Percentiles rank a stretch among this genome's conserved stretches.
Evolutionary conservation across 2,113 vertebrate genomes (phyloP).

Genomic region (Dipodomys stephensi): DNA sequence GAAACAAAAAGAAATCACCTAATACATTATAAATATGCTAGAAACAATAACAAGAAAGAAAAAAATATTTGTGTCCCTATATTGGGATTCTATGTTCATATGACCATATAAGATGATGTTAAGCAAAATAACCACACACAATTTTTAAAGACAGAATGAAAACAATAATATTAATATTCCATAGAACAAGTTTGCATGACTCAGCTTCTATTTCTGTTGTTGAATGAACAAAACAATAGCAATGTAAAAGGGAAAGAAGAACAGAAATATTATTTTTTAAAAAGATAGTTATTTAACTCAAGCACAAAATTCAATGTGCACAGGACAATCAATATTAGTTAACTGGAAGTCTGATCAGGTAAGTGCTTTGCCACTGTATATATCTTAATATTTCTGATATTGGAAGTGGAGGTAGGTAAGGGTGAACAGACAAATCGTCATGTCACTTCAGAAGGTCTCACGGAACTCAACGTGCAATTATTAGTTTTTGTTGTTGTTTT

Average conservation of each 20-base stretch:
- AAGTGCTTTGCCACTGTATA: not conserved
- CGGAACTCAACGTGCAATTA: not conserved
- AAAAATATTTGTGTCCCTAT: too few relatives aligned
- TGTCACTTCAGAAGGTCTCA: fast-evolving
- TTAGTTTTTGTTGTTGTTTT: not conserved
- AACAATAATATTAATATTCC: too few relatives aligned
- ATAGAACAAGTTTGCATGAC: too few relatives aligned
- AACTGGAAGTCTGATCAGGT: not conserved
- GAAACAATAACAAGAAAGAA: too few relatives aligned
- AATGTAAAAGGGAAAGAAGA: not conserved
- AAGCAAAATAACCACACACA: too few relatives aligned
- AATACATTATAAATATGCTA: too few relatives aligned
- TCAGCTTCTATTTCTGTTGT: not conserved
- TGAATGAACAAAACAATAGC: not conserved
- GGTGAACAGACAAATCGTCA: not conserved
- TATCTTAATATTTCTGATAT: not conserved
- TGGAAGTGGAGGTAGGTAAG: not conserved
- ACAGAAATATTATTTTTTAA: not conserved
- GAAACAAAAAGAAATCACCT: too few relatives aligned
- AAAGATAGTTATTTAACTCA: not conserved
- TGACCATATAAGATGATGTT: too few relatives aligned
- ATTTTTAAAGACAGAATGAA: too few relatives aligned
- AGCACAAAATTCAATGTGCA: too few relatives aligned
- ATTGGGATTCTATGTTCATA: too few relatives aligned
- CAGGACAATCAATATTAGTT: too few relatives aligned